Percentiles rank a stretch among this genome's conserved stretches.
phyloP scores from a whole-genome alignment of 1,140 invertebrate genomes.

The Campoletis sonorensis region DNA sequence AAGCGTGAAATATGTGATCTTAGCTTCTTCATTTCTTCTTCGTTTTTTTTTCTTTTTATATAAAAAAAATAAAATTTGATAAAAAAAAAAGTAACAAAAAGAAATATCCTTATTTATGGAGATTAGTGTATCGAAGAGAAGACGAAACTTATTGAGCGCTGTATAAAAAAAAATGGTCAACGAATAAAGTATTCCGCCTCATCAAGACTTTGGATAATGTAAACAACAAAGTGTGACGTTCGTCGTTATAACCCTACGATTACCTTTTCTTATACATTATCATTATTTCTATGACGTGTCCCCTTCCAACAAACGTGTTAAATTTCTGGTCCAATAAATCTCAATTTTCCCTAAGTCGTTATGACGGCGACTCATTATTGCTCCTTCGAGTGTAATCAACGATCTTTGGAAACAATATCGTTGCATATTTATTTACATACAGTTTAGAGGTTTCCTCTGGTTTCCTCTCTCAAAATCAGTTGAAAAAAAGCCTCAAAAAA shows the following conservation, averaged over 20 bases:
- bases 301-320: background rate
- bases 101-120: background rate
- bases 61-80: no score
- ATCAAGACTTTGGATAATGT: background rate
- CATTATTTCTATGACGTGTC: background rate
- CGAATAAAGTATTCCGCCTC: conserved; percentile 5
- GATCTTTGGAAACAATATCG: conserved; percentile 2
- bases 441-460: no score
- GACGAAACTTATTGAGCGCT: no score
- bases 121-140: no score
- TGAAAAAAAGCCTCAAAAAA: no score
- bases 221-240: background rate
- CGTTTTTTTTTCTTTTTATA: background rate
- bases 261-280: background rate
- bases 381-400: background rate
- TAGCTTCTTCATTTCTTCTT: background rate
- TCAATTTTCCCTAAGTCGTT: background rate
- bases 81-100: background rate
- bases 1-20: background rate
- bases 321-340: conserved; percentile 29
- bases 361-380: background rate
- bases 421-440: background rate
- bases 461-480: no score
- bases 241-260: background rate
- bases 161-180: background rate